Base-by-base conservation (phyloP, 2,797 vertebrate species). In the Ctenopoma multispine region DNA sequence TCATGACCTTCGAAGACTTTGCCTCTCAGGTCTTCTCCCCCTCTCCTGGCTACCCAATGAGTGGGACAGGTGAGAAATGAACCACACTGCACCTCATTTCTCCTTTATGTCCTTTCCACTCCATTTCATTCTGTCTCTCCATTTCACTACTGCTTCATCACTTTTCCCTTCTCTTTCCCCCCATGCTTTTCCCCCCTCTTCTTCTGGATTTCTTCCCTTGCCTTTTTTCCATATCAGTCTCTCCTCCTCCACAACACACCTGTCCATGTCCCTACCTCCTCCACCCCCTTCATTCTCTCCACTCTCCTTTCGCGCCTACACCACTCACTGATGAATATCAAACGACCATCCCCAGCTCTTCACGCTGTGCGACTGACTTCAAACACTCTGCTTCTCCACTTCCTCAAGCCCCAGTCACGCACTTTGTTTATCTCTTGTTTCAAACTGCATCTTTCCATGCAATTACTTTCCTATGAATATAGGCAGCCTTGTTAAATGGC, bases 1-100 rank as follows among this genome's bases (percentile, higher is more conserved):
- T 96, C 81, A 96, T 97, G 96, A 98, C 97, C 24, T 99, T 99
- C 74, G 98, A 99, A 90, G 97, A 99, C 93, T 99, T 98, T 76
- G 96, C 97, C 6, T 95, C 97, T 64, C 98, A 98, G 94, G 96
- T 98, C 89, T 99, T 98, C 92, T 96, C 95, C 62, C 98, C 98
- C 13, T 97, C 96, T 79, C 95, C 96, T 54, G 94, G 93, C 65
- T 95, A 96, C 91, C 95, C 97, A 53, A 94, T 95, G 58, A 86
- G 96, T 81, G 97, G 96, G 87, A 96, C 96, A 93, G 98, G 98
- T 99, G 93, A 98, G 97, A 73, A 71, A 82, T 47, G 15, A 89
- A 80, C 81, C 72, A 51, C 60, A 36, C 17, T 60, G 80, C 92
- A 90, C 86, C 89, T 92, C 91, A 92, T 90, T 93, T 84, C 89